These are phyloP conservation scores for Emmelina monodactyla DNA, from an alignment of 2,888 invertebrate genomes.

Conservation along the genomic window DNA sequence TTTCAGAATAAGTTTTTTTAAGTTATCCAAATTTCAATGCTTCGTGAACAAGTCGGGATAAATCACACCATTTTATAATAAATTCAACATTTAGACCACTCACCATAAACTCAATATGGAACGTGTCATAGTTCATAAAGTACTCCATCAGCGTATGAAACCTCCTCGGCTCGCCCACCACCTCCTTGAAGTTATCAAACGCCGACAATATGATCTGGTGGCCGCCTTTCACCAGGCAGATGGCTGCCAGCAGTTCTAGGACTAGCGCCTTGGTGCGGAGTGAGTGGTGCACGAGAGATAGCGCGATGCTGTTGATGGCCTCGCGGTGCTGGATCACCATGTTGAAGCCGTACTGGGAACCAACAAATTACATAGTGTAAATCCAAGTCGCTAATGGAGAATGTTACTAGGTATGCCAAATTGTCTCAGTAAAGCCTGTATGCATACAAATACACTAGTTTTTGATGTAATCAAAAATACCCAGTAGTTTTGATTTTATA, in stretches of 20 bases:
- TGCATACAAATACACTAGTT: no score
- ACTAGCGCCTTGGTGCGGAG: slow-evolving; percentile 97
- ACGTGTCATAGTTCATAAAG: slow-evolving; percentile 94
- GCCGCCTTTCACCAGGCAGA: slow-evolving; percentile 98
- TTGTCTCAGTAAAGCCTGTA: no score
- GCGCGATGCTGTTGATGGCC: slow-evolving; percentile 97
- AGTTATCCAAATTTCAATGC: no score
- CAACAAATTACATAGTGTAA: no score
- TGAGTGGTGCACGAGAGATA: slow-evolving; percentile 96
- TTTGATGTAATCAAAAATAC: no score
- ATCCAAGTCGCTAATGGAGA: no score
- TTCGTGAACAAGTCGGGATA: no score
- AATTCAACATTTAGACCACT: no score
- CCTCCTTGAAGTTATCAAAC: slow-evolving; percentile 97
- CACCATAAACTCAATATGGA: slow-evolving; percentile 99
- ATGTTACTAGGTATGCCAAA: no score
- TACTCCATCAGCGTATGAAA: slow-evolving; percentile 98
- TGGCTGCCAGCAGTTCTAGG: slow-evolving; percentile 95
- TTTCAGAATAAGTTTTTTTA: no score
- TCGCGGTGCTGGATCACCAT: slow-evolving; percentile 98
- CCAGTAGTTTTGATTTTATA: no score
- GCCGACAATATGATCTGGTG: slow-evolving; percentile 97
- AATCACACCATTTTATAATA: no score
- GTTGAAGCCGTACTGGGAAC: slow-evolving; percentile 94
- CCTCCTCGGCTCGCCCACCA: slow-evolving; percentile 83